Percentiles rank a stretch among this genome's conserved stretches.
These are phyloP conservation scores for Ceratitis capitata DNA, from an alignment of 1,140 invertebrate genomes.

Conservation along the genomic window DNA sequence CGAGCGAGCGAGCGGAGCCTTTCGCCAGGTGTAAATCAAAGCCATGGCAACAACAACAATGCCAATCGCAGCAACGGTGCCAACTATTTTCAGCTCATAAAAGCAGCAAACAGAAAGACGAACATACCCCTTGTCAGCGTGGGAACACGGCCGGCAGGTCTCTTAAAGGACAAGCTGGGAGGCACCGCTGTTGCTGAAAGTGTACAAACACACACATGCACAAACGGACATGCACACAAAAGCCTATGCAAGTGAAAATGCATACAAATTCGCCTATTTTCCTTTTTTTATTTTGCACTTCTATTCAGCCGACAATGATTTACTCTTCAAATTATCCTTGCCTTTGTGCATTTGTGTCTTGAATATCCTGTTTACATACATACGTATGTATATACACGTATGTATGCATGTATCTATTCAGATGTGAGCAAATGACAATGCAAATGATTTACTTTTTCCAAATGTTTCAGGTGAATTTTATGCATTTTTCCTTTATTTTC, in stretches of 20 bases:
- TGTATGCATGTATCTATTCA: too few species aligned
- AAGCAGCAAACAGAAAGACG: background rate
- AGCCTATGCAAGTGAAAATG: background rate
- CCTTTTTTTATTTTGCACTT: background rate
- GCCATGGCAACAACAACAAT: background rate
- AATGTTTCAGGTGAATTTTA: too few species aligned
- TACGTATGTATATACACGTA: too few species aligned
- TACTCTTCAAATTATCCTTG: conserved; percentile 28
- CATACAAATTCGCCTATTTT: background rate
- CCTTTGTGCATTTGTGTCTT: background rate
- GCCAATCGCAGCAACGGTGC: background rate
- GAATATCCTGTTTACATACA: conserved; percentile 8
- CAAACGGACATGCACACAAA: background rate
- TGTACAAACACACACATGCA: background rate
- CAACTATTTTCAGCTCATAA: conserved; percentile 26
- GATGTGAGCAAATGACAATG: background rate
- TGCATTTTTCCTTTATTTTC: too few species aligned
- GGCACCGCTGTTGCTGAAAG: background rate
- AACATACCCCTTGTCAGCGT: conserved; percentile 5
- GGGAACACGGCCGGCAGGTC: conserved; percentile 31
- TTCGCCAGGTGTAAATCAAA: conserved; percentile 24
- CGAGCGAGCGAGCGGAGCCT: background rate
- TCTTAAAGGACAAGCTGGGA: conserved; percentile 14
- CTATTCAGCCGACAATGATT: conserved; percentile 13
- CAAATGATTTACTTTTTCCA: background rate